Evolutionary conservation across 37 sponge, comb jelly and placozoan genomes (phyloP).

Genomic region (Tethya wilhelma): DNA sequence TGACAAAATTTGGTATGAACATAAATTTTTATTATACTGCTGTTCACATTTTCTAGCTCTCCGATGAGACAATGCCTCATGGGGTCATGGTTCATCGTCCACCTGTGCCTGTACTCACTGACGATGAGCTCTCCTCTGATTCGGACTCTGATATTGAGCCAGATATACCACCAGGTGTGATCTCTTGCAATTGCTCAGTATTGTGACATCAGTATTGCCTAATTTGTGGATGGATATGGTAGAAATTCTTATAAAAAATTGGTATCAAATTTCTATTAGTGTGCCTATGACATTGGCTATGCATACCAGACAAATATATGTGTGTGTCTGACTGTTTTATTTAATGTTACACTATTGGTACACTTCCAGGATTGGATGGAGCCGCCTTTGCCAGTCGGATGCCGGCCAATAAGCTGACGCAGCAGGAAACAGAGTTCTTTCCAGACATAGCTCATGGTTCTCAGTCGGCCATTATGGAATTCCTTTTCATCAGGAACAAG

Average conservation of each 20-base stretch:
- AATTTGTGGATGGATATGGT: neutral
- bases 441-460: conserved; percentile 76
- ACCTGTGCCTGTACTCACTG: conserved; percentile 60
- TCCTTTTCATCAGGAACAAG: conserved; percentile 92
- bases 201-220: neutral
- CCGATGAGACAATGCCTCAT: conserved; percentile 12
- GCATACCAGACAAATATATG: too few relatives aligned
- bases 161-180: conserved; percentile 55
- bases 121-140: conserved; percentile 83
- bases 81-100: neutral
- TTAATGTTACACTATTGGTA: too few relatives aligned
- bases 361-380: conserved; percentile 87
- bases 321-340: neutral
- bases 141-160: conserved; percentile 84
- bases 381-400: conserved; percentile 93
- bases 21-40: neutral
- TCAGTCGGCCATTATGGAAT: conserved; percentile 74
- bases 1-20: too few relatives aligned
- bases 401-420: conserved; percentile 84
- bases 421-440: conserved; percentile 89
- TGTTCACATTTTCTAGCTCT: conserved; percentile 18
- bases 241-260: neutral
- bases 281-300: too few relatives aligned
- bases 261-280: too few relatives aligned
- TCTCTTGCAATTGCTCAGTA: neutral